Evolutionary conservation across 1,140 invertebrate genomes (phyloP).

Genomic region (Catajapyx aquilonaris): DNA sequence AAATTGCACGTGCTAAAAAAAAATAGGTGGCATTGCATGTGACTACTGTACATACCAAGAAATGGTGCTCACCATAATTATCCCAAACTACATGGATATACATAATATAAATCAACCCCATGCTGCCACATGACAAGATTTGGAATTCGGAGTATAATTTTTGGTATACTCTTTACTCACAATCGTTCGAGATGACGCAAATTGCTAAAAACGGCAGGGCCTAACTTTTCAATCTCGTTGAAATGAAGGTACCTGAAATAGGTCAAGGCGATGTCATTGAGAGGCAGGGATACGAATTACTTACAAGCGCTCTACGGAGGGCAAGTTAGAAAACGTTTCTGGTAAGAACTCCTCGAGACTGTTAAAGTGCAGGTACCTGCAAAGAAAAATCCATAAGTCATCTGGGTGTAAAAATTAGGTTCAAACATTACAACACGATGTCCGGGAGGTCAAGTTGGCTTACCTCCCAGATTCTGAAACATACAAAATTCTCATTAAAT

Average conservation of each 20-base stretch:
- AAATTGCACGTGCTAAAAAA: no score
- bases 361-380: conserved; percentile 23
- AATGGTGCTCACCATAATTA: no score
- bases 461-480: no score
- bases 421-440: background rate
- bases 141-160: background rate
- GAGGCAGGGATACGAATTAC: conserved; percentile 7
- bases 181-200: conserved; percentile 35
- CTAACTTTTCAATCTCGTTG: conserved; percentile 36
- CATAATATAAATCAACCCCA: no score
- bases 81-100: no score
- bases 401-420: background rate
- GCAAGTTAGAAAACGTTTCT: conserved; percentile 19
- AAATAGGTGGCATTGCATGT: no score
- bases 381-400: conserved; percentile 7
- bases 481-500: no score
- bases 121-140: no score
- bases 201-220: conserved; percentile 34
- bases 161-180: conserved; percentile 18
- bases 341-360: conserved; percentile 17
- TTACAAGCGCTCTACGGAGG: conserved; percentile 20
- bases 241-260: conserved; percentile 35
- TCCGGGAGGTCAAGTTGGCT: background rate
- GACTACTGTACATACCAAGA: background rate
- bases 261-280: background rate